phyloP scores from a whole-genome alignment of 2,113 vertebrate species.

The Myiozetetes cayanensis region DNA sequence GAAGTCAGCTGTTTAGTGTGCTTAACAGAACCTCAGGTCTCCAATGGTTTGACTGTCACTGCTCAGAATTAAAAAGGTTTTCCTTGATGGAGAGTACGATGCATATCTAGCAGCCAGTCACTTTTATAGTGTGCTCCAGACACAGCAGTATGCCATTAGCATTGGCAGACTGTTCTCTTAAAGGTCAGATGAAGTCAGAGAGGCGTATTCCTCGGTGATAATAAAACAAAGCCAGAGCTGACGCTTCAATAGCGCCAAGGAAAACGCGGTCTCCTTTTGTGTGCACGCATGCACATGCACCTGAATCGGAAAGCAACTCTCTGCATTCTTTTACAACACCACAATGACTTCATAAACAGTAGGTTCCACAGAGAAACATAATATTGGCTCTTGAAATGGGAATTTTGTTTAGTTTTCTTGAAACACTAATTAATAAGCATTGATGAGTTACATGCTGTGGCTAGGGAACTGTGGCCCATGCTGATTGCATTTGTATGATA shows the following conservation, averaged over 20 bases:
- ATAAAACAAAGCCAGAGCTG: not conserved
- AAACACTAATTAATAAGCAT: not conserved
- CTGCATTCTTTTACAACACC: not conserved
- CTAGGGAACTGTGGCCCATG: not conserved
- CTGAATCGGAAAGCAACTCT: not conserved
- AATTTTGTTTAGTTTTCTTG: not conserved
- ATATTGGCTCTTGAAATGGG: not conserved
- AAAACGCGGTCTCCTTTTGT: not conserved
- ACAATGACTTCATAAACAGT: not conserved
- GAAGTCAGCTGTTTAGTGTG: not conserved
- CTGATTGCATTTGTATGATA: not conserved
- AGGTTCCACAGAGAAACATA: not conserved
- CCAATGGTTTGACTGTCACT: not conserved
- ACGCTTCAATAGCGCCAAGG: not conserved
- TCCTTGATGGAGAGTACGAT: not conserved
- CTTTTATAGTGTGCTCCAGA: not conserved
- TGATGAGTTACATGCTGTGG: not conserved
- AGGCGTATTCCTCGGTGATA: not conserved
- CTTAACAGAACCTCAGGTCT: not conserved
- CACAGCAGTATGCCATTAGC: not conserved
- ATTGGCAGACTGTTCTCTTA: not conserved
- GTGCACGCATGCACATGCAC: not conserved
- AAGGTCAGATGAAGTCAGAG: constrained; percentile 11
- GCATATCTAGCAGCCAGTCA: not conserved
- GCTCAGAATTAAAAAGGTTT: not conserved